phyloP scores from a whole-genome alignment of 2,797 vertebrate genomes.

The Eurystomus glaucurus region DNA sequence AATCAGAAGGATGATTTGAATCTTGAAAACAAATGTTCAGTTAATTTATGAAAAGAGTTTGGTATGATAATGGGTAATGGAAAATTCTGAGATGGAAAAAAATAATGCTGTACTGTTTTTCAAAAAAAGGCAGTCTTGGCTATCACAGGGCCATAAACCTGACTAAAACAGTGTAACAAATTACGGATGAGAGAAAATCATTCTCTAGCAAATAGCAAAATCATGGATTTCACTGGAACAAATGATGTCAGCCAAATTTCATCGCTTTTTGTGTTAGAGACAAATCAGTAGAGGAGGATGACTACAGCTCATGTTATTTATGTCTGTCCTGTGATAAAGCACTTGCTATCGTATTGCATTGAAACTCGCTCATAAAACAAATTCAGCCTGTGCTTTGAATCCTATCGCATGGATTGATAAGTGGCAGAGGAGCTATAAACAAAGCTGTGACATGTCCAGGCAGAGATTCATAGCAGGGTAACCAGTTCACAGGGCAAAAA shows the following conservation, averaged over 20 bases:
- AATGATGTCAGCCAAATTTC: constrained; percentile 29
- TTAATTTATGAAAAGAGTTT: background rate
- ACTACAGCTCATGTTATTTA: background rate
- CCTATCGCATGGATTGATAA: background rate
- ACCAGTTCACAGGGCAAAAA: background rate
- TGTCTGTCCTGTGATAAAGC: background rate
- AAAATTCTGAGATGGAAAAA: background rate
- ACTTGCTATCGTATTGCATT: background rate
- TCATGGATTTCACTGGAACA: constrained; percentile 11
- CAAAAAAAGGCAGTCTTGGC: background rate
- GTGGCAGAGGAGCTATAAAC: background rate
- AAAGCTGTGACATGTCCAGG: background rate
- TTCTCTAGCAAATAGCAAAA: constrained; percentile 34
- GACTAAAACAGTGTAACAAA: background rate
- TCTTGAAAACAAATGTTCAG: background rate
- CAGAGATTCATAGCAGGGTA: background rate
- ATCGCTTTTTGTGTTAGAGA: constrained; percentile 47
- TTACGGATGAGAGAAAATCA: background rate
- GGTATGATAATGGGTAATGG: background rate
- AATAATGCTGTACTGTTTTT: background rate
- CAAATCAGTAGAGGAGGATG: background rate
- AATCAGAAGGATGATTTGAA: background rate
- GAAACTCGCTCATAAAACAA: background rate
- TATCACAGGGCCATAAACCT: background rate
- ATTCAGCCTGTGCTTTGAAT: constrained; percentile 7